Conservation (phyloP, 2,888 invertebrate genomes). For the Lacanobia oleracea region DNA sequence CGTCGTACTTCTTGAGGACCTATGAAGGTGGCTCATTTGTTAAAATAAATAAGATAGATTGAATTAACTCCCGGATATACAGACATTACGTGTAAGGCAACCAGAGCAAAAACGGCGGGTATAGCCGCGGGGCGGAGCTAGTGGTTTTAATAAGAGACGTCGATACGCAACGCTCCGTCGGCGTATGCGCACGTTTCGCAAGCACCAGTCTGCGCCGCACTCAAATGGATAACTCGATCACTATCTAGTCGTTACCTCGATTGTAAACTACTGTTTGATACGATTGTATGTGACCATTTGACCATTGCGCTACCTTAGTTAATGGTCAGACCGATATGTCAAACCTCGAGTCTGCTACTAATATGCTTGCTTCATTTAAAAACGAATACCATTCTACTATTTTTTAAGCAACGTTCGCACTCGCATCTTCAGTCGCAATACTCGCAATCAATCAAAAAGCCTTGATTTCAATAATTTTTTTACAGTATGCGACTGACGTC, state of each 20-base stretch:
- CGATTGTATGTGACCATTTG: slow-evolving; percentile 43
- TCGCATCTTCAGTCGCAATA: no score
- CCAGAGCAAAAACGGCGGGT: slow-evolving; percentile 52
- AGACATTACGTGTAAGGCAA: slow-evolving; percentile 44
- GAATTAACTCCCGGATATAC: slow-evolving; percentile 45
- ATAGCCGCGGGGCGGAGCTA: slow-evolving; percentile 58
- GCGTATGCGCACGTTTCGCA: slow-evolving; percentile 67
- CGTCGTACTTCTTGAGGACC: no score
- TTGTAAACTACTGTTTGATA: slow-evolving; percentile 56
- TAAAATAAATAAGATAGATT: not conserved
- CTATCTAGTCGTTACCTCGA: slow-evolving; percentile 66
- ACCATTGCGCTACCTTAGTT: slow-evolving; percentile 22
- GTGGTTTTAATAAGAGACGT: slow-evolving; percentile 63
- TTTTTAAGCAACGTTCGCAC: no score
- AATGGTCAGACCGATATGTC: slow-evolving; percentile 25
- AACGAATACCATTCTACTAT: no score
- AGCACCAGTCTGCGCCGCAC: slow-evolving; percentile 56
- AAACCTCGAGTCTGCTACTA: not conserved
- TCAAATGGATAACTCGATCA: slow-evolving; percentile 75
- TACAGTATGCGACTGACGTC: no score
- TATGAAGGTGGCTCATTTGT: not conserved
- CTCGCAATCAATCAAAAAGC: no score
- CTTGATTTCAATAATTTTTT: no score
- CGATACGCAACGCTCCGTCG: slow-evolving; percentile 58
- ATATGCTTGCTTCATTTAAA: not conserved